Percentiles rank a stretch among this genome's conserved stretches.
These are phyloP conservation scores for Helogale parvula DNA, from an alignment of 2,113 vertebrate species.

Conservation along the genomic window DNA sequence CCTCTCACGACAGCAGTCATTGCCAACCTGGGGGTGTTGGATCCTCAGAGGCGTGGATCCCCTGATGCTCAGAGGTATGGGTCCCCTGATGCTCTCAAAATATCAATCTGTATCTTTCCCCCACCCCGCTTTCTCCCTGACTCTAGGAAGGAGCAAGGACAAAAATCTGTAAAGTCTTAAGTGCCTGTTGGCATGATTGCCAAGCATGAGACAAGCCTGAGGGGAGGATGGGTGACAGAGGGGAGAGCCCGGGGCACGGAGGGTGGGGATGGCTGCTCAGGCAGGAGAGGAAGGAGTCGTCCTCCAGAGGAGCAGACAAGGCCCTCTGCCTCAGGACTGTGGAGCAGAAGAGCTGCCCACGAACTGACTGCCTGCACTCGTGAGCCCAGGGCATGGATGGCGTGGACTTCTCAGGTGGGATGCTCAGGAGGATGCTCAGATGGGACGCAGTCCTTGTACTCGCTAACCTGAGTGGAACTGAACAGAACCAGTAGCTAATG, in stretches of 20 bases:
- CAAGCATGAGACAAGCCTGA: not conserved
- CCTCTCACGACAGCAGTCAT: not conserved
- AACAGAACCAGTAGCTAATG: not conserved
- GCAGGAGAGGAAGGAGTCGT: not conserved
- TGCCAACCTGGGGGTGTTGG: not conserved
- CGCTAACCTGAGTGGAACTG: not conserved
- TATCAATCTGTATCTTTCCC: not conserved
- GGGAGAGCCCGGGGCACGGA: not conserved
- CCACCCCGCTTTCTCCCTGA: not conserved
- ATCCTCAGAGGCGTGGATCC: not conserved
- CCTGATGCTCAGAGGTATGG: too few relatives aligned
- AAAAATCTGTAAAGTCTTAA: not conserved
- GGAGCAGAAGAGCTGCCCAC: not conserved
- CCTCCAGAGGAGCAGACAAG: not conserved
- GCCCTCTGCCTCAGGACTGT: not conserved
- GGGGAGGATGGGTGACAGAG: not conserved
- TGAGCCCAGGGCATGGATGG: not conserved
- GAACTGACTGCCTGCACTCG: not conserved
- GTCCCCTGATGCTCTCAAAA: not conserved
- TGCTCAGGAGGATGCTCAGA: too few relatives aligned
- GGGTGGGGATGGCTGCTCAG: not conserved
- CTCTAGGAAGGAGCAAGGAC: not conserved
- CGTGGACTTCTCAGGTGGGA: not conserved
- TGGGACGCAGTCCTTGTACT: not conserved
- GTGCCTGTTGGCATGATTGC: not conserved